phyloP scores from a whole-genome alignment of 2,797 vertebrate species.

The Tragopan temminckii region DNA sequence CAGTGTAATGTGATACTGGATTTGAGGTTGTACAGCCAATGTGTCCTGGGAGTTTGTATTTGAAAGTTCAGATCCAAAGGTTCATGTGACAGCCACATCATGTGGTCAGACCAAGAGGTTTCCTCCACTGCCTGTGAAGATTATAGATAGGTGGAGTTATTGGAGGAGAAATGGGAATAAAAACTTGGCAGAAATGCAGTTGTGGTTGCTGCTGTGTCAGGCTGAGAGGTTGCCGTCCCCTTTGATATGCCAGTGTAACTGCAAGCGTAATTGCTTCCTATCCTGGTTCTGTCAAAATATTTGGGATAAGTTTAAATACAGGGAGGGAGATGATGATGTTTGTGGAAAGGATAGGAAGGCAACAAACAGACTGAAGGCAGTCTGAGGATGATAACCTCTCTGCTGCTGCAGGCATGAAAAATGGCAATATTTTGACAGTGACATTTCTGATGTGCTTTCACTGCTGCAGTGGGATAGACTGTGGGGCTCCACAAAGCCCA shows the following conservation, averaged over 20 bases:
- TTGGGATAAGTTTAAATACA: neutral
- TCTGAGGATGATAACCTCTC: neutral
- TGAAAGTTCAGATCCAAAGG: neutral
- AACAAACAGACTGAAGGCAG: constrained; percentile 1
- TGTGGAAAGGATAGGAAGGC: neutral
- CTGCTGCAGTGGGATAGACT: neutral
- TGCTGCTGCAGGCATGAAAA: neutral
- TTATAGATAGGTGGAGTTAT: neutral
- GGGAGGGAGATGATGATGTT: constrained; percentile 9
- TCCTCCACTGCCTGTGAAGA: neutral
- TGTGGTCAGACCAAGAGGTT: neutral
- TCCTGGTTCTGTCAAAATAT: constrained; percentile 26
- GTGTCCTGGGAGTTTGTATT: neutral
- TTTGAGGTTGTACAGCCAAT: neutral
- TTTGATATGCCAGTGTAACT: neutral
- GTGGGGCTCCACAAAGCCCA: neutral
- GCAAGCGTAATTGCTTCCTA: constrained; percentile 5
- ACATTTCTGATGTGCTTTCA: neutral
- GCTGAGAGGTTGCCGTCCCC: neutral
- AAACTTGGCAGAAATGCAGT: neutral
- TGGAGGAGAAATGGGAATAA: neutral
- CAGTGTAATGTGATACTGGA: neutral
- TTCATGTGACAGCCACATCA: rapidly evolving
- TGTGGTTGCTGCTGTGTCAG: neutral
- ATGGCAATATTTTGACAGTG: neutral